Conservation (phyloP, 1,140 invertebrate species). For the Drosophila varians region DNA sequence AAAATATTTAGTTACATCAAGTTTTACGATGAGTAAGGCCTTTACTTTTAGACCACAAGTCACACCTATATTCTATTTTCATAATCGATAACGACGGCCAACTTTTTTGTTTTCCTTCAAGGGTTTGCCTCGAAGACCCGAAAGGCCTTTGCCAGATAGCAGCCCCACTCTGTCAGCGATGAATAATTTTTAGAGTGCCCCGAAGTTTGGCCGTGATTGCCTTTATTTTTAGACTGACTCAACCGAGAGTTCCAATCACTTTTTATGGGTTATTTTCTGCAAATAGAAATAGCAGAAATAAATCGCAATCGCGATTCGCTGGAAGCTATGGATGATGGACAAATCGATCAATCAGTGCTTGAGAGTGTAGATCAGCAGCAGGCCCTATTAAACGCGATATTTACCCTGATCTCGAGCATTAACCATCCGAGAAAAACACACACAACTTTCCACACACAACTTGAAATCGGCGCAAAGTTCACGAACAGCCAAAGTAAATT, state of each 20-base stretch:
- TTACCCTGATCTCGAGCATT: constrained; percentile 40
- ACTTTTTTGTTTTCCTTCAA: constrained; percentile 21
- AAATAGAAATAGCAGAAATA: constrained; percentile 7
- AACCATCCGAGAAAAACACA: constrained; percentile 38
- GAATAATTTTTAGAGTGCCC: constrained; percentile 47
- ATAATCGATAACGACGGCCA: not conserved
- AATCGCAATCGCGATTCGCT: constrained; percentile 30
- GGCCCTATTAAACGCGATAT: constrained; percentile 53
- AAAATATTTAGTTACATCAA: not conserved
- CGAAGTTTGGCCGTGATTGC: constrained; percentile 17
- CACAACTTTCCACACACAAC: constrained; percentile 47
- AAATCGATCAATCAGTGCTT: constrained; percentile 37
- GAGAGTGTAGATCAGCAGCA: constrained; percentile 14
- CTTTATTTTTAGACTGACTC: constrained; percentile 39
- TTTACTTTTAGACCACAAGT: too few species aligned
- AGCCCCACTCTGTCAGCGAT: constrained; percentile 39
- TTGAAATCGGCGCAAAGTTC: constrained; percentile 70
- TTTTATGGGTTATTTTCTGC: constrained; percentile 14
- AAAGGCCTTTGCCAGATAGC: constrained; percentile 11
- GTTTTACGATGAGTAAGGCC: constrained; percentile 21
- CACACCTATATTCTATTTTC: constrained; percentile 16
- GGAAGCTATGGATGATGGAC: constrained; percentile 32
- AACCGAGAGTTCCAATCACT: constrained; percentile 7
- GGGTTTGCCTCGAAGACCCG: constrained; percentile 34
- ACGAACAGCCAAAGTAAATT: constrained; percentile 68